phyloP scores from a whole-genome alignment of 2,797 vertebrate species.

The Sphaeramia orbicularis region DNA sequence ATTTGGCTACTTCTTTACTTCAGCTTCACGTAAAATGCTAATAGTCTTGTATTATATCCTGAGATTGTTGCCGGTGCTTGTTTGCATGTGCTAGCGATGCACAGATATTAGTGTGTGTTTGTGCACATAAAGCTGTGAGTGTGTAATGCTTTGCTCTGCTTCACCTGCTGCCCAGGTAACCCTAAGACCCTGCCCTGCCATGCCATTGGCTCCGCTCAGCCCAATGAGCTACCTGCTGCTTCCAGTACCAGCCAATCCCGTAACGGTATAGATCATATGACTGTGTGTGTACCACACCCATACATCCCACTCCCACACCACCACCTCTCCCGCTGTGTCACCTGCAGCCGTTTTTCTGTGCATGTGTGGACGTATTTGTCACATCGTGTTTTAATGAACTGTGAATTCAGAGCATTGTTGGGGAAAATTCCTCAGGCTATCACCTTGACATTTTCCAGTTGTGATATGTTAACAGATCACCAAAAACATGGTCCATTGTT shows the following conservation, averaged over 20 bases:
- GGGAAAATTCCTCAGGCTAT: background rate
- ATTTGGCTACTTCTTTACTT: too few relatives aligned
- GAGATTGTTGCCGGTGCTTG: background rate
- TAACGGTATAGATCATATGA: slow-evolving; percentile 89
- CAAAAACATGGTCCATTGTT: too few relatives aligned
- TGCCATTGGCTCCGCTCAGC: slow-evolving; percentile 88
- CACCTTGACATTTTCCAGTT: too few relatives aligned
- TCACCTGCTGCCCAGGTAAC: slow-evolving; percentile 94
- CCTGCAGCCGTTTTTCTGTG: slow-evolving; percentile 29
- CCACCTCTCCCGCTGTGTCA: slow-evolving; percentile 2
- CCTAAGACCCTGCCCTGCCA: slow-evolving; percentile 91
- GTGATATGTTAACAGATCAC: too few relatives aligned
- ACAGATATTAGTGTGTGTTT: slow-evolving; percentile 14
- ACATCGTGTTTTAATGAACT: slow-evolving; percentile 12
- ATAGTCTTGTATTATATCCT: background rate
- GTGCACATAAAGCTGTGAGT: slow-evolving; percentile 16
- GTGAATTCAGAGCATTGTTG: slow-evolving; percentile 5
- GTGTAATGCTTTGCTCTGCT: slow-evolving; percentile 89
- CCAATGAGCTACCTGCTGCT: slow-evolving; percentile 87
- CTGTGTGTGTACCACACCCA: slow-evolving; percentile 59
- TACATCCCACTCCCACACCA: background rate
- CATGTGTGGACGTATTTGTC: slow-evolving; percentile 37
- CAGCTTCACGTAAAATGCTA: too few relatives aligned
- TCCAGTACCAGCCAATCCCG: slow-evolving; percentile 83
- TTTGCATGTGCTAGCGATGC: slow-evolving; percentile 9